Evolutionary conservation across 2,797 vertebrate species (phyloP), one percentile per base, ranked within the genome.

Genomic region (Prunella strophiata): DNA sequence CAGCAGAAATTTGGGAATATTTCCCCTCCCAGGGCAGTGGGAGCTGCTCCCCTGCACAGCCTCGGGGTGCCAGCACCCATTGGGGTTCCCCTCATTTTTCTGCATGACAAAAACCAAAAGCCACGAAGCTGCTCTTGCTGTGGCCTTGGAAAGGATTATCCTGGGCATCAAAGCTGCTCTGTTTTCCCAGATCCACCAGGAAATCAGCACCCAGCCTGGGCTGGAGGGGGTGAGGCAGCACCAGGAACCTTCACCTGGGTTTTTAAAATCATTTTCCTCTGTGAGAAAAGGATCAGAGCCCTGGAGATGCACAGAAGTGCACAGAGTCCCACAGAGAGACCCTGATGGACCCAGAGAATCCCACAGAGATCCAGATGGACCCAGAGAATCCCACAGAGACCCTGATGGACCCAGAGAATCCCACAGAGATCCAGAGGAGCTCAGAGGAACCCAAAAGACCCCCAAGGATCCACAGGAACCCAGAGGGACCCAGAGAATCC

Each of bases 41-140:
- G 34, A 34, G 34, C 34, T 34, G 34, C 34, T 34, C 34, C 34
- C 34, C 34, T 34, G 34, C 34, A 34, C 34, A 34, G 34, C 34
- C 34, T 34, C 34, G 34, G 34, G 34, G 12, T 2, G 0, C 1
- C 1, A 1, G 14, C 72, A 4, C 8, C 4, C 23, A 1, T 1
- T 1, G 3, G 8, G 68, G 27, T 1, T 10, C 26, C 1, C 3
- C 89, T 32, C 2, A 0, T 32, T 65, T 48, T 57, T 7, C 54
- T 12, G 22, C 2, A 0, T 2, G 57, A 5, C 1, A 1, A 11
- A 34, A 34, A 57, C 29, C 2, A 5, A 45, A 12, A 58, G 52
- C 23, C 6, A 0, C 22, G 54, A 3, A 20, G 54, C 0, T 42
- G 45, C 13, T 8, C 3, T 4, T 5, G 45, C 42, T 19, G 6